Evolutionary conservation across 1,140 invertebrate genomes (phyloP).

Genomic region (Pachypsylla venusta): DNA sequence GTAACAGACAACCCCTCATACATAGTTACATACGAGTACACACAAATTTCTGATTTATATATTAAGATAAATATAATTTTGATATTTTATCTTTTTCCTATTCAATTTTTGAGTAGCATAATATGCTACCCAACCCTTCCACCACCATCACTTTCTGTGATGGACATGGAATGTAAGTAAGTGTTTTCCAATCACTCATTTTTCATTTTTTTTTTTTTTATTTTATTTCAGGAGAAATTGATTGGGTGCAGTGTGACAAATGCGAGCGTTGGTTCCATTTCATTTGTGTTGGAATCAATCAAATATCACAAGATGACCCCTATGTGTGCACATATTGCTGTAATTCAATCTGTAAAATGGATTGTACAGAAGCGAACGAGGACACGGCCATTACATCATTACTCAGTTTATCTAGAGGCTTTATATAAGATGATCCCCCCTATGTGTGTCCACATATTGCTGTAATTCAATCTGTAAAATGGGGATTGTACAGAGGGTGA

Average conservation of each 20-base stretch:
- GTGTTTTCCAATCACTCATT: too few species aligned
- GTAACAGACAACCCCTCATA: too few species aligned
- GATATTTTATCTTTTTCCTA: too few species aligned
- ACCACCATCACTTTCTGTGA: too few species aligned
- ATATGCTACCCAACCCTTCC: too few species aligned
- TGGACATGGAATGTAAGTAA: too few species aligned
- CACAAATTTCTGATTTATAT: too few species aligned
- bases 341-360: neutral
- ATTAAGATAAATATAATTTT: too few species aligned
- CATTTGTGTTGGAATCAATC: neutral
- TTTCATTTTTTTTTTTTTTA: neutral
- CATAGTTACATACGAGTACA: too few species aligned
- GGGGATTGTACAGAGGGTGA: neutral
- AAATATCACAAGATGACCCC: neutral
- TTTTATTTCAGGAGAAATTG: neutral
- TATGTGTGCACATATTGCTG: neutral
- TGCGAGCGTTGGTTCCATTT: constrained; percentile 6
- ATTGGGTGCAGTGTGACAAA: constrained; percentile 1
- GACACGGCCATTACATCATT: neutral
- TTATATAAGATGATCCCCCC: too few species aligned
- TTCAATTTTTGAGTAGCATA: too few species aligned
- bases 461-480: neutral
- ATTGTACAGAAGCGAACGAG: neutral
- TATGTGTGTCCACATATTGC: neutral
- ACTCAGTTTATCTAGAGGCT: neutral